Evolutionary conservation across 2,888 invertebrate species (phyloP), one percentile per base, ranked within the genome.

Genomic region (Drosophila siamana): DNA sequence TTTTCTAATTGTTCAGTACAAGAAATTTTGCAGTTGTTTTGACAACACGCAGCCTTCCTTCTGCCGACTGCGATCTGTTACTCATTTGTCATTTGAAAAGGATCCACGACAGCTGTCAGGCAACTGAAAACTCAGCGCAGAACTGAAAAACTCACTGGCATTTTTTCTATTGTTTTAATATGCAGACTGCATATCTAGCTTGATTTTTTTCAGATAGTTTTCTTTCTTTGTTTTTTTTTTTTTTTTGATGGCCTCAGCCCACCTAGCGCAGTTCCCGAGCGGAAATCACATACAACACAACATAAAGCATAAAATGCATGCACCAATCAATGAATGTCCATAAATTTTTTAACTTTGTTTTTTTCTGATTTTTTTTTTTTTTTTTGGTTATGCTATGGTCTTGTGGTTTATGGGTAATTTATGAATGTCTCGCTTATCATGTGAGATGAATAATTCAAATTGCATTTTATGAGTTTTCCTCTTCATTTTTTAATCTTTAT

Each of bases 291-390:
- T 87, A 72, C 86, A 61, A 79, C 80, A 82, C 71, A 82, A 76
- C 85, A 88, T 86, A 85, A 85, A 88, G 86, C 83, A 88, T 85
- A 84, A 86, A 87, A 86, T 75, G 77, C 83, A 64, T 80, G 79
- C 77, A 80, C 84, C 68, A 83, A 74, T 77, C 76, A 69, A 82
- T 86, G 83, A 72, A 82, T 77, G 86, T 82, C 86, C 86, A 83
- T 87, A 83, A 74, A 76, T 82, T 73, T 71, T 69, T 70, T 65
- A 70, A 68, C 62, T 72, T 74, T 80, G 36, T 52, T 63, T 47
- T 70, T 51, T 47, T 16, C 43, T 43, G 3, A 28, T 19, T 50
- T 41, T 33, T 59, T 51, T 28, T 54, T 44, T 50, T 24, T 4
- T 19, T 51, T 63, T 56, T 26, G 50, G 51, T 60, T 67, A 19